Conservation (phyloP, 2,113 vertebrate species). For the Larimichthys polyactis region DNA sequence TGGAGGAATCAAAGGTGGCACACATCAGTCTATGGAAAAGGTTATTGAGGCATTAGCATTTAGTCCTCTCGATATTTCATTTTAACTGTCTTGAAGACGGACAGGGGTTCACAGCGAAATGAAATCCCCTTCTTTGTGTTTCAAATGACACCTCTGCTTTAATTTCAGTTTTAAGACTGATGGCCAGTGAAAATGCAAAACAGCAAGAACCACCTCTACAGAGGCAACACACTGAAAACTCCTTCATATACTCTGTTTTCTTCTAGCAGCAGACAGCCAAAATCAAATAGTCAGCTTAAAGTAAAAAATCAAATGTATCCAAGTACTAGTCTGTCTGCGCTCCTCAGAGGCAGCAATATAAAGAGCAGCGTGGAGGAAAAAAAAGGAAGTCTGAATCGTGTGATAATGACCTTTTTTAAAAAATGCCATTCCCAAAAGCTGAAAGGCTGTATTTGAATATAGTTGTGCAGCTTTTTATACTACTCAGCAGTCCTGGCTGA, state of each 20-base stretch:
- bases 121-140: background rate
- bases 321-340: background rate
- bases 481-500: conserved; percentile 69
- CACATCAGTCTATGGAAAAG: conserved; percentile 76
- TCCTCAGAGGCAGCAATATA: background rate
- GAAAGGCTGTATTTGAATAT: conserved; percentile 60
- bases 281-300: background rate
- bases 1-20: conserved; percentile 63
- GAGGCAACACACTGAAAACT: too few species aligned
- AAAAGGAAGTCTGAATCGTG: background rate
- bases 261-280: background rate
- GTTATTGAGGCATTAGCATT: conserved; percentile 80
- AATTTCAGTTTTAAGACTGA: background rate
- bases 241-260: background rate
- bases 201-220: background rate
- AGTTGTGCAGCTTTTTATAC: conserved; percentile 65
- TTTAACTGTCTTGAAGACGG: conserved; percentile 55
- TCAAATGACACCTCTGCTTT: background rate
- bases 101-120: background rate
- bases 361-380: background rate
- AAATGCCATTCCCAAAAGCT: conserved; percentile 15
- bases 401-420: conserved; percentile 5
- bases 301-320: background rate
- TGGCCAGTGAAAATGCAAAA: background rate
- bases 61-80: conserved; percentile 65